Percentiles rank a stretch among this genome's conserved stretches.
These are phyloP conservation scores for Onychostoma macrolepis DNA, from an alignment of 2,113 vertebrate genomes.

Conservation along the genomic window DNA sequence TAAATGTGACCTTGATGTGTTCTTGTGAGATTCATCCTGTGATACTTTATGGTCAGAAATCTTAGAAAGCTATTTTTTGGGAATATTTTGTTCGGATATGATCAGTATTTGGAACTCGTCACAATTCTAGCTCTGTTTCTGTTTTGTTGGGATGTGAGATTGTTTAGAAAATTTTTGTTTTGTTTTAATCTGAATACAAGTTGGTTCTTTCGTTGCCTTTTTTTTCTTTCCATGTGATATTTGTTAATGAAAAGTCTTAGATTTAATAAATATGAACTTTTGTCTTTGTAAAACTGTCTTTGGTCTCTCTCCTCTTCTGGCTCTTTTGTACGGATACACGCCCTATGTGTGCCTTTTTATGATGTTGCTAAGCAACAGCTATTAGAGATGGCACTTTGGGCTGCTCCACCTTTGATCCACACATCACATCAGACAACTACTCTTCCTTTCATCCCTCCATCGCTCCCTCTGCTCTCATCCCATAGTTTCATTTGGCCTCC, in stretches of 20 bases:
- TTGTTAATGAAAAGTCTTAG: neutral
- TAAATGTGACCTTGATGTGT: neutral
- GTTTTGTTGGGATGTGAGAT: neutral
- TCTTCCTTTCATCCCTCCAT: constrained; percentile 41
- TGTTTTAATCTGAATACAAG: neutral
- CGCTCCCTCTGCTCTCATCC: neutral
- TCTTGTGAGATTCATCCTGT: neutral
- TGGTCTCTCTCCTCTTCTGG: neutral
- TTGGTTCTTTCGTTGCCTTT: neutral
- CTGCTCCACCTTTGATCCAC: constrained; percentile 48
- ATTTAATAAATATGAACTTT: constrained; percentile 30
- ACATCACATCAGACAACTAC: constrained; percentile 33
- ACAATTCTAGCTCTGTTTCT: neutral
- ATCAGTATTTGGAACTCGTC: neutral
- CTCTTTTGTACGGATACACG: neutral
- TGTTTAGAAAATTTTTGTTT: neutral
- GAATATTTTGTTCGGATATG: neutral
- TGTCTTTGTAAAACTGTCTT: constrained; percentile 12
- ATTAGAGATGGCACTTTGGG: constrained; percentile 36
- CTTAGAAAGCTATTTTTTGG: neutral
- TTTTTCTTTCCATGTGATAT: neutral
- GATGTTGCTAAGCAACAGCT: constrained; percentile 40
- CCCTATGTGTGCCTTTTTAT: neutral
- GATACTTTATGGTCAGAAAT: neutral
- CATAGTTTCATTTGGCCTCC: neutral